Conservation (phyloP, 2,888 invertebrate genomes). For the Nemotelus nigrinus region DNA sequence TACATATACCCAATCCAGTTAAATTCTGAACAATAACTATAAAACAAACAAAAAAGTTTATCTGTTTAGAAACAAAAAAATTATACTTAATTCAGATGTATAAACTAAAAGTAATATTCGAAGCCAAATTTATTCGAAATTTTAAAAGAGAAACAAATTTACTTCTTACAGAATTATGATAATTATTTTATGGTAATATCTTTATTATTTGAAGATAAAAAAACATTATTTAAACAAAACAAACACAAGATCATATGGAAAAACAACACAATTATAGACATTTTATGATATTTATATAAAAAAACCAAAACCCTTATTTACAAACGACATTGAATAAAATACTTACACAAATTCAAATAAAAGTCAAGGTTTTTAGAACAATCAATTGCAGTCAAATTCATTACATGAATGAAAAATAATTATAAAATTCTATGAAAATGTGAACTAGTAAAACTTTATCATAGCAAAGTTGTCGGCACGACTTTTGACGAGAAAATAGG, state of each 20-base stretch:
- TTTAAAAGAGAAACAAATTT: background rate
- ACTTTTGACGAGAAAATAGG: no score
- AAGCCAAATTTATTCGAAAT: constrained; percentile 39
- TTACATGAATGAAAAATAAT: no score
- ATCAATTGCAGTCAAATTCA: no score
- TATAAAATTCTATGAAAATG: no score
- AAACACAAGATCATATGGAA: constrained; percentile 4
- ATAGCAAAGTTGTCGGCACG: no score
- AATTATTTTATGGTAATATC: constrained; percentile 26
- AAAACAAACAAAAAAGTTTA: no score
- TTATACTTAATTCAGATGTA: constrained; percentile 4
- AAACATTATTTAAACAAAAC: constrained; percentile 31
- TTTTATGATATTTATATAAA: constrained; percentile 39
- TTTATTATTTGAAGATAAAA: constrained; percentile 40
- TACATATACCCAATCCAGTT: no score
- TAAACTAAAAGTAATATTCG: constrained; percentile 4
- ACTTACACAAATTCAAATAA: no score
- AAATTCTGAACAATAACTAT: no score
- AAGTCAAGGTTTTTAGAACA: no score
- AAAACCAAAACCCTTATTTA: constrained; percentile 28
- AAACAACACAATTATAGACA: constrained; percentile 34
- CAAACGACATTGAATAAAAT: background rate
- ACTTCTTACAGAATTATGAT: constrained; percentile 29
- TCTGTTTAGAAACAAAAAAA: background rate
- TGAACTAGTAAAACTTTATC: no score